Percentiles rank a stretch among this genome's conserved stretches.
These are phyloP conservation scores for Aphidius colemani DNA, from an alignment of 2,888 invertebrate genomes.

Conservation along the genomic window DNA sequence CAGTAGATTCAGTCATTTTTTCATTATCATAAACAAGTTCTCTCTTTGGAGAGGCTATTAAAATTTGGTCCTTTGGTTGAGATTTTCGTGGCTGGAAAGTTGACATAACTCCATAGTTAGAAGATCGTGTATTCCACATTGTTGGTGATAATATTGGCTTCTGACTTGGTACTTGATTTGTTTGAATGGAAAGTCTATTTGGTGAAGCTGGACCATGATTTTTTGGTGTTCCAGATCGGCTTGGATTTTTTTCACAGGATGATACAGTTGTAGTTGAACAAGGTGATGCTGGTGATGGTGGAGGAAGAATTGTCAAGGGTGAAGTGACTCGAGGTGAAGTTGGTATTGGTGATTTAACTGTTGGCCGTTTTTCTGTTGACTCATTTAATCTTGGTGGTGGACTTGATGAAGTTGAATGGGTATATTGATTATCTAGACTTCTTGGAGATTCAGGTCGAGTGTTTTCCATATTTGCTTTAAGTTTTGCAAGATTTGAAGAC, in stretches of 20 bases:
- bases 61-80: conserved; percentile 53
- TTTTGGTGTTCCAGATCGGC: conserved; percentile 22
- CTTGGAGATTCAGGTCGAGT: conserved; percentile 19
- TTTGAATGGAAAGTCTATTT: conserved; percentile 24
- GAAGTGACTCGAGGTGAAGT: conserved; percentile 36
- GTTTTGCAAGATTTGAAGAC: conserved; percentile 39
- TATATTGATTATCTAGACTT: conserved; percentile 9
- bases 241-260: not conserved
- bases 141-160: conserved; percentile 33
- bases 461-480: conserved; percentile 36
- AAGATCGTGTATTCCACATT: conserved; percentile 26
- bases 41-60: conserved; percentile 54
- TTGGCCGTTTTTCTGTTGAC: no score
- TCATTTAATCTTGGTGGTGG: conserved; percentile 26
- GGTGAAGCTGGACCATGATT: conserved; percentile 21
- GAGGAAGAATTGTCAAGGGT: conserved; percentile 38
- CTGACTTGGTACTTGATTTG: conserved; percentile 19
- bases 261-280: no score
- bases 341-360: conserved; percentile 19
- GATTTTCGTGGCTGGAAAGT: conserved; percentile 39
- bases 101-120: conserved; percentile 23
- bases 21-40: conserved; percentile 44
- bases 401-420: conserved; percentile 26
- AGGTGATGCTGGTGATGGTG: not conserved
- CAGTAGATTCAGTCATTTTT: conserved; percentile 46